Base-by-base conservation (phyloP, 2,797 vertebrate species). In the Anas capensis region DNA sequence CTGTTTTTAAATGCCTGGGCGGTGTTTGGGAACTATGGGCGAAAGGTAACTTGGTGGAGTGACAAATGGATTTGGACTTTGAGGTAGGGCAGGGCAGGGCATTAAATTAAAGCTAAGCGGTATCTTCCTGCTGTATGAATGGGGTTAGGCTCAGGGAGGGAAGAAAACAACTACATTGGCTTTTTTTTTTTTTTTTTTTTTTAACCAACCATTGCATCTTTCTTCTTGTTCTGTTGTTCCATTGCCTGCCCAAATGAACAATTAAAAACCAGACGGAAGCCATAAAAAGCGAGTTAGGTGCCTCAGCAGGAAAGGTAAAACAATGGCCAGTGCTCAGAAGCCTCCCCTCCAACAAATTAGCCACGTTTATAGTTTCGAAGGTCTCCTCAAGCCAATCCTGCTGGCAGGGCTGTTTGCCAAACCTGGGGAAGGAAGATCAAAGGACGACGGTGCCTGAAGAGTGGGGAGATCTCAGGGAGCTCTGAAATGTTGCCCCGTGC, bases 1-100 rank as follows among this genome's bases (percentile, higher is more conserved):
- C 69, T 95, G 83, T 8, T 93, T 90, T 93, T 80, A 95, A 93
- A 89, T 82, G 73, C 58, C 66, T 90, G 75, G 88, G 92, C 1
- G 75, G 88, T 90, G 88, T 68, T 90, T 49, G 68, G 86, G 95
- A 95, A 92, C 80, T 76, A 48, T 53, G 42, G 68, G 78, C 2
- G 31, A 95, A 96, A 93, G 78, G 88, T 73, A 80, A 73, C 60
- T 66, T 54, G 70, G 66, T 72, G 64, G 60, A 80, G 53, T 38
- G 88, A 93, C 93, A 90, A 94, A 92, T 3, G 82, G 81, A 88
- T 91, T 64, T 92, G 64, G 75, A 95, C 83, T 93, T 75, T 91
- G 83, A 93, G 60, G 90, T 46, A 71, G 68, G 81, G 92, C 61
- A 93, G 92, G 88, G 94, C 16, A 77, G 56, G 75, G 83, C 71